Evolutionary conservation across 2,797 vertebrate species (phyloP).

Genomic region (Chaenodraco wilsoni): DNA sequence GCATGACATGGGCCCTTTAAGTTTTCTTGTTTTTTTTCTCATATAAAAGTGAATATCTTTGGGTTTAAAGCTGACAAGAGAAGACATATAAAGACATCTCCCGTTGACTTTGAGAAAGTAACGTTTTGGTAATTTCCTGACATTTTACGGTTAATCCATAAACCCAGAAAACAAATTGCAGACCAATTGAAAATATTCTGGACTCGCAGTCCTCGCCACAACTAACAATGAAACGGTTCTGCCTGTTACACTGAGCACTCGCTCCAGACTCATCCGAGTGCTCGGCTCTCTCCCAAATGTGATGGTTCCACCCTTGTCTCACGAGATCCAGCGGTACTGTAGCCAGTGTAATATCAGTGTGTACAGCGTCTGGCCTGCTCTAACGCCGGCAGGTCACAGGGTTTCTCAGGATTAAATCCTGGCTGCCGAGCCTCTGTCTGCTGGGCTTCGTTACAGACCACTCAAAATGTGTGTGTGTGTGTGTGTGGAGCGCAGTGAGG

Average conservation of each 20-base stretch:
- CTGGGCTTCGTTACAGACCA: conserved; percentile 67
- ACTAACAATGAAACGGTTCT: conserved; percentile 6
- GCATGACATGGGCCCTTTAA: too few relatives aligned
- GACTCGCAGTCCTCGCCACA: too few relatives aligned
- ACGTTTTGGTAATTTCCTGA: too few relatives aligned
- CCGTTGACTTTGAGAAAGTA: too few relatives aligned
- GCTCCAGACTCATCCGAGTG: conserved; percentile 20
- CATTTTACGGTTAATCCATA: too few relatives aligned
- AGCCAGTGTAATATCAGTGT: conserved; percentile 47
- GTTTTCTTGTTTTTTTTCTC: too few relatives aligned
- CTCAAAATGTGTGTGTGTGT: conserved; percentile 48
- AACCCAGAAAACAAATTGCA: too few relatives aligned
- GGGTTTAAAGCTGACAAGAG: too few relatives aligned
- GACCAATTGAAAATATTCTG: too few relatives aligned
- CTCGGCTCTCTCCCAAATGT: conserved; percentile 42
- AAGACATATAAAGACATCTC: too few relatives aligned
- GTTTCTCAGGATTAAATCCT: conserved; percentile 78
- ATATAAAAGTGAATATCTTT: too few relatives aligned
- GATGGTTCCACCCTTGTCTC: conserved; percentile 43
- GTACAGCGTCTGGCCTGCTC: conserved; percentile 30
- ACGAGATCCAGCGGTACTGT: conserved; percentile 27
- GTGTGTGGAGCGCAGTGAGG: conserved; percentile 22
- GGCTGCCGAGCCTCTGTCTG: conserved; percentile 58
- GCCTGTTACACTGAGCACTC: conserved; percentile 11
- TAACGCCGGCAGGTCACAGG: conserved; percentile 69